Base-by-base conservation (phyloP, 2,113 vertebrate species). In the Microtus pennsylvanicus region DNA sequence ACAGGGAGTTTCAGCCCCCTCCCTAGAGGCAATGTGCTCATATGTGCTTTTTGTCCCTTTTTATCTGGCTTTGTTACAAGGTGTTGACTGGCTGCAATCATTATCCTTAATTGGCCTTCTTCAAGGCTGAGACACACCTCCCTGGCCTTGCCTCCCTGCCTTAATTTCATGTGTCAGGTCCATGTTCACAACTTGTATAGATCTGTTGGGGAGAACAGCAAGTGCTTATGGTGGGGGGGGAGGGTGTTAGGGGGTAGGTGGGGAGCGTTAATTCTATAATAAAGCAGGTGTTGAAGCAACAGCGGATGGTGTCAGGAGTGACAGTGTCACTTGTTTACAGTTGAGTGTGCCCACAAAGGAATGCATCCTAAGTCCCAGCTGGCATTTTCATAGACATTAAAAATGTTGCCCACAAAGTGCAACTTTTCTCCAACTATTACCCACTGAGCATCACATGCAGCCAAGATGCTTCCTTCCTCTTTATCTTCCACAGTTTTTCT, bases 341-440 rank as follows among this genome's bases (percentile, higher is more conserved):
- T 47, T 77, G 89, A 87, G 63, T 81, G n/a, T 38, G 3, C 14
- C 38, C 83, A 55, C 30, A 55, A 55, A 11, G 24, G 42, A 89
- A 74, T 3, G 35, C 3, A 38, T 61, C 28, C 14, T 26, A 86
- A 91, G 86, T 45, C 42, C 12, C 58, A 89, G 90, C 75, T 78
- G n/a, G 47, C 45, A 22, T 88, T 91, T 52, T 3, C 22, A 67
- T 63, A 38, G 42, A 65, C 89, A 80, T 52, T 61, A 80, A 94
- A 69, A 30, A 17, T 67, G 86, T 50, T 69, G 47, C 9, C 24
- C 63, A 83, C 69, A 91, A 92, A 91, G 42, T 42, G 16, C 45
- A 92, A 72, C 35, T 81, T 93, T 92, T 52, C 16, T 90, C 93
- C 21, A 78, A 90, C 12, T 89, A 76, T 55, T 89, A 70, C 77